phyloP scores from a whole-genome alignment of 2,888 invertebrate genomes.

The Melipona beecheii region DNA sequence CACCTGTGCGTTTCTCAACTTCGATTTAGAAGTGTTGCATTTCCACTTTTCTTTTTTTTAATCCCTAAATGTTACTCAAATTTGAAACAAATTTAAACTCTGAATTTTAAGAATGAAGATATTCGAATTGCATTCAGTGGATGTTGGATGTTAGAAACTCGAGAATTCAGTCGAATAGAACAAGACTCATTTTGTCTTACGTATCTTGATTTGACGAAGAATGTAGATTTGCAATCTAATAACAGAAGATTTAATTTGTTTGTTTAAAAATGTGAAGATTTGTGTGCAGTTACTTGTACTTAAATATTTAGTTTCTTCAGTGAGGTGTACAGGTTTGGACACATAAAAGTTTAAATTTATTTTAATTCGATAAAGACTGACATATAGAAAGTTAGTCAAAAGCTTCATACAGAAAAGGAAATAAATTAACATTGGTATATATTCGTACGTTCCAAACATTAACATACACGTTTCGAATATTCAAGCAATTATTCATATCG shows the following conservation, averaged over 20 bases:
- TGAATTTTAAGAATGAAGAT: not conserved
- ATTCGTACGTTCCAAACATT: no score
- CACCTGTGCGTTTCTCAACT: slow-evolving; percentile 8
- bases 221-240: not conserved
- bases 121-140: not conserved
- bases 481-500: not conserved
- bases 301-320: no score
- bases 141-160: not conserved
- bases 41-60: not conserved
- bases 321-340: no score
- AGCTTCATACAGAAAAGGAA: no score
- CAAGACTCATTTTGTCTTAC: not conserved
- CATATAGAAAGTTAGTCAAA: no score
- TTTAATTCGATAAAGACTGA: no score
- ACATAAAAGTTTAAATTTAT: no score
- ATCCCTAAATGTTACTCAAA: not conserved
- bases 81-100: not conserved
- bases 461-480: not conserved
- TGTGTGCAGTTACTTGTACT: no score
- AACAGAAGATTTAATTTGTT: not conserved
- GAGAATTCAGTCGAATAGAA: not conserved
- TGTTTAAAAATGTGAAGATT: not conserved
- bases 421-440: no score
- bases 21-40: slow-evolving; percentile 6
- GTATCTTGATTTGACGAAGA: not conserved